Evolutionary conservation across 1,140 invertebrate species (phyloP), one percentile per base, ranked within the genome.

Genomic region (Brachionus sp.): DNA sequence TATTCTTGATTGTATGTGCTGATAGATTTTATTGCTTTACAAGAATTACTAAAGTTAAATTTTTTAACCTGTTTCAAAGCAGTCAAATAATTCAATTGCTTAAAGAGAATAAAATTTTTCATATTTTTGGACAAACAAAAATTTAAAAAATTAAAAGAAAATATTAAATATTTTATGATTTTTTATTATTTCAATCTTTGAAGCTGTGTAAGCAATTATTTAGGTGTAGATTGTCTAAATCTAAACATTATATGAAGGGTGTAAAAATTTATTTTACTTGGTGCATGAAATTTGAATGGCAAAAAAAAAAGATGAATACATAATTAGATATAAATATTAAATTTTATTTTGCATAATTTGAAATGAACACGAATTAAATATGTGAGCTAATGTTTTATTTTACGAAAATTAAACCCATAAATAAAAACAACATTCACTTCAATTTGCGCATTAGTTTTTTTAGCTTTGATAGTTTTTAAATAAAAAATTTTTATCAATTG

Each of bases 1-100:
- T 92, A 93, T 0, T 91, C 90, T 44, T 92, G 90, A 83, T 93
- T 90, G 86, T 95, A 96, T 16, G 12, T 53, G 44, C 73, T 77
- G 9, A 13, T 37, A 5, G 16, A 33, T 7, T 19, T 70, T 13
- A 5, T 37, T 33, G 62, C n/a, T 29, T 29, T 13, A 16, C 13
- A 6, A 37, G 12, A 7, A 70, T 12, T 35, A 29, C 10, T 37
- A 5, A 70, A 7, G 5, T 12, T 39, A 7, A 70, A 70, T 16
- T 37, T 70, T 53, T 53, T 53, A 53, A 53, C 50, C 50, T 16
- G 16, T n/a, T 5, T 53, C 13, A 53, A 53, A 53, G 13, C 16
- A 16, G 46, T n/a, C 46, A 53, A 53, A 53, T 5, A 16, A 53
- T 53, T 53, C 16, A 53, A 16, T 53, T 16, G 46, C 16, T 53